Evolutionary conservation across 2,888 invertebrate species (phyloP), one percentile per base, ranked within the genome.

Genomic region (Andrena hattorfiana): DNA sequence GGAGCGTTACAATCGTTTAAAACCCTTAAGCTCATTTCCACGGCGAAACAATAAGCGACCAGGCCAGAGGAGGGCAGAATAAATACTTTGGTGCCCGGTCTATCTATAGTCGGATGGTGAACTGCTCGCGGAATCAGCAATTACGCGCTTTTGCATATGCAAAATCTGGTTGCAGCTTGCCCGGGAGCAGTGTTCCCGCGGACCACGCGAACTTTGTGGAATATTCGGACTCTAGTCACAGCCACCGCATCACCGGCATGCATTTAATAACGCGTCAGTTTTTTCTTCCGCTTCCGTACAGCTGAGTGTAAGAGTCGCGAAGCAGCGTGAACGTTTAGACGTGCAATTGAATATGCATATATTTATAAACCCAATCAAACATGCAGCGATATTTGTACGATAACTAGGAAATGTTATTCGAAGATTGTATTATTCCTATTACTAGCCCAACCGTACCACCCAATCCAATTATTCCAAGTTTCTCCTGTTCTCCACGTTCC

Each of bases 141-240:
- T 79, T 78, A 78, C 63, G 48, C 35, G 60, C 35, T 49, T 63
- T 77, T 77, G 63, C 78, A 79, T 77, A 79, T 79, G 78, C 78
- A 77, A 79, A 79, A 78, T 79, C 42, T 78, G 69, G 68, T 78
- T 78, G 48, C 67, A 54, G 32, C 49, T 20, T 23, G 62, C 62
- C 51, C 28, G 42, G 32, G 3, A 72, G 32, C 20, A 67, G 51
- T 32, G 71, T 81, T 71, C 5, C 71, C 51, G 16, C 54, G 54
- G 66, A 32, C 54, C 66, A 56, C 54, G 62, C 23, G 23, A 68
- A 68, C 51, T 68, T 78, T 48, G 2, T 63, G 20, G 63, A 56
- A 56, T 69, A 69, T 49, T 79, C 68, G 28, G 54, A 66, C 35
- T 23, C 56, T 16, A 63, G 69, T 51, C 35, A 8, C n/a, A 23